Base-by-base conservation (phyloP, 2,888 invertebrate genomes). In the Heteromurus nitidus region DNA sequence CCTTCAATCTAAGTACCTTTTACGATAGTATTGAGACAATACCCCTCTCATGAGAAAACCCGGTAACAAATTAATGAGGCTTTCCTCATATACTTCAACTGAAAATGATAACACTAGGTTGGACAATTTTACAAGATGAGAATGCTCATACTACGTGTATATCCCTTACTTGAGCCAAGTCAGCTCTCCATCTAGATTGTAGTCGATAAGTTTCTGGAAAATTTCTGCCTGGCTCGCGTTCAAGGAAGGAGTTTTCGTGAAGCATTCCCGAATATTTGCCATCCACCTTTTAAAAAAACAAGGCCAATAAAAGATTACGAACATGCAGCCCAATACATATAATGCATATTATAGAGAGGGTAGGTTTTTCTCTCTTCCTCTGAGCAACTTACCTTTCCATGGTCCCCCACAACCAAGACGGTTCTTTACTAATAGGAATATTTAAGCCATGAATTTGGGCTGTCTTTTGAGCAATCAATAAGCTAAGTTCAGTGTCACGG, bases 401-500 rank as follows among this genome's bases (percentile, higher is more conserved):
- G 2, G 95, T 96, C 88, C 96, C 95, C 94, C 96, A 96, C 0
- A 99, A 90, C 96, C 98, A 99, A 76, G 94, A 93, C 0, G 99
- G 98, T 88, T 97, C 96, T 90, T 99, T 99, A 87, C 95, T 95
- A 85, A 99, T 93, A 0, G 99, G 99, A 85, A 99, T 96, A 89
- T 96, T 94, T 91, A 99, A 93, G 20, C 92, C 92, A 88, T 99
- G 99, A 80, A 99, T 95, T 87, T 94, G 92, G 0, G 97, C 97
- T 93, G 99, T 94, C 90, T 97, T 96, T 88, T 95, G 94, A 0
- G 98, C 98, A 58, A 99, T 96, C 89, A 94, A 93, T 88, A 92
- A 91, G 1, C 96, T 96, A 65, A 98, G 91, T 3, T 93, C 92
- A 0, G 94, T 93, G 87, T 96, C 93, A 0, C 93, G 91, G 31